These are phyloP conservation scores for Lacerta viridis DNA, from an alignment of 2,797 vertebrate genomes.

Conservation along the genomic window DNA sequence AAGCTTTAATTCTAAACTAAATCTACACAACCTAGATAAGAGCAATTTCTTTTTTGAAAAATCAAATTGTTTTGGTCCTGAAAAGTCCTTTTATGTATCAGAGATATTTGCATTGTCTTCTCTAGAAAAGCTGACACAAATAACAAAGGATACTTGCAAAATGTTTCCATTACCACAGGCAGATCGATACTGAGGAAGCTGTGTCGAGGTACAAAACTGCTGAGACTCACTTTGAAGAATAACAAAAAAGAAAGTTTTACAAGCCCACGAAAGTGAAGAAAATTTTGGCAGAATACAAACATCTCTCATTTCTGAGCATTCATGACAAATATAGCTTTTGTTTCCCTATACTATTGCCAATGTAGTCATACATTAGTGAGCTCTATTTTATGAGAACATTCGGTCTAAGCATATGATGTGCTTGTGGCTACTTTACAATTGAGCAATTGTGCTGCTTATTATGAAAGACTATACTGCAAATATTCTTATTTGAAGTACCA, in stretches of 20 bases:
- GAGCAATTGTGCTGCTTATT: slow-evolving; percentile 23
- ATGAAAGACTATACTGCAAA: slow-evolving; percentile 7
- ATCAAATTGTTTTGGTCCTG: background rate
- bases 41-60: background rate
- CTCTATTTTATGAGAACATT: slow-evolving; percentile 10
- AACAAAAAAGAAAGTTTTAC: slow-evolving; percentile 64
- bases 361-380: slow-evolving; percentile 1
- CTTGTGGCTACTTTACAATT: slow-evolving; percentile 38
- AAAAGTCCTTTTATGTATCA: background rate
- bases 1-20: too few species aligned
- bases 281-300: slow-evolving; percentile 31
- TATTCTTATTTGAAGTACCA: slow-evolving; percentile 37
- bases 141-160: slow-evolving; percentile 98
- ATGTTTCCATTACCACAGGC: slow-evolving; percentile 94
- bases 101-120: slow-evolving; percentile 19
- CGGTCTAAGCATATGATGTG: background rate
- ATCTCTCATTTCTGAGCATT: slow-evolving; percentile 46
- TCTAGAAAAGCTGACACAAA: slow-evolving; percentile 53
- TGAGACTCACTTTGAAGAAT: slow-evolving; percentile 89
- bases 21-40: background rate
- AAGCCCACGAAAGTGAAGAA: slow-evolving; percentile 48
- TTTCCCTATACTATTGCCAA: slow-evolving; percentile 9
- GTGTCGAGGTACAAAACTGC: slow-evolving; percentile 94
- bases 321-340: slow-evolving; percentile 28
- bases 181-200: slow-evolving; percentile 92